phyloP scores from a whole-genome alignment of 64 coral and sea anemone species.

The Montipora efflorescens region DNA sequence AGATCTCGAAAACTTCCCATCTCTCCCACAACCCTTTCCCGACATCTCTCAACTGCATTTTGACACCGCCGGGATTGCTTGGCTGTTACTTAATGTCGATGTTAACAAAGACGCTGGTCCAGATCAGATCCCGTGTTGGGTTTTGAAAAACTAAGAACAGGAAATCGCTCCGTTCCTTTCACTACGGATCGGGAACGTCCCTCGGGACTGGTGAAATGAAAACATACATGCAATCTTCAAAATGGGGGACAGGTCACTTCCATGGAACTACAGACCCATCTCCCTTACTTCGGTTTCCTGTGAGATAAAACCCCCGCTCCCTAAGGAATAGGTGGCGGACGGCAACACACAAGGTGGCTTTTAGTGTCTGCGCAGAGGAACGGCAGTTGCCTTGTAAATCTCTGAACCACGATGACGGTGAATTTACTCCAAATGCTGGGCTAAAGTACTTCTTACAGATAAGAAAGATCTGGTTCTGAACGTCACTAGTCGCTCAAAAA shows the following conservation, averaged over 20 bases:
- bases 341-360: too few species aligned
- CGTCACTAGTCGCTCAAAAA: too few species aligned
- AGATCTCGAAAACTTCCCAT: not conserved
- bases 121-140: conserved; percentile 12
- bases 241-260: conserved; percentile 32
- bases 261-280: conserved; percentile 42
- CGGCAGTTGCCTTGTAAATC: too few species aligned
- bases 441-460: too few species aligned
- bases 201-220: conserved; percentile 54
- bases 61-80: conserved; percentile 24
- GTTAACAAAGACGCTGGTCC: conserved; percentile 13
- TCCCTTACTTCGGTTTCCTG: conserved; percentile 8
- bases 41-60: conserved; percentile 5
- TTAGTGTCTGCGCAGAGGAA: too few species aligned
- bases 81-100: conserved; percentile 34
- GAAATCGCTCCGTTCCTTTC: conserved; percentile 29
- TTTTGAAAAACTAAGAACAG: conserved; percentile 16
- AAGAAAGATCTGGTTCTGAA: too few species aligned
- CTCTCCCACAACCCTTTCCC: conserved; percentile 3
- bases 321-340: too few species aligned
- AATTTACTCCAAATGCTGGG: too few species aligned
- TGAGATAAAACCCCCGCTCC: too few species aligned
- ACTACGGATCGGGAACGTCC: conserved; percentile 46
- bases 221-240: conserved; percentile 46
- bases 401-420: too few species aligned